Base-by-base conservation (phyloP, 2,113 vertebrate species). In the Lamprologus callipterus region DNA sequence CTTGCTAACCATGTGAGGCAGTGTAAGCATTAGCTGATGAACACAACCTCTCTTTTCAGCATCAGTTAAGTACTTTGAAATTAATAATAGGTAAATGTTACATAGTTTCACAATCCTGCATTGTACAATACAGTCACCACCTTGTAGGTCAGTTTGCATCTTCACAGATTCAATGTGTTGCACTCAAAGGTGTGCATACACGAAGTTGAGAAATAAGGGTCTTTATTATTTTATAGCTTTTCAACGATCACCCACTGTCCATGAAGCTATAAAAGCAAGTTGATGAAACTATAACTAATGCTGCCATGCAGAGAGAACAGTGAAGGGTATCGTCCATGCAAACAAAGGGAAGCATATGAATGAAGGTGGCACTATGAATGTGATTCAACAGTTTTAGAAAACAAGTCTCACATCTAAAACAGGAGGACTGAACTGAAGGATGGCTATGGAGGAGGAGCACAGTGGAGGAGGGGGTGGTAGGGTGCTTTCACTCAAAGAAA, bases 401-500 rank as follows among this genome's bases (percentile, higher is more conserved):
- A 58, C 11, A 14, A 16, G 83, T 82, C 83, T 87, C 88, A 90
- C 83, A 93, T 86, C 78, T 82, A 86, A 92, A 93, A 91, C 63
- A 94, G 84, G 89, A 19, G 86, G 75, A 90, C 23, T 86, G 82
- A 70, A 91, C 9, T 82, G 80, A 86, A 81, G 83, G 84, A 84
- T 55, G 63, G 84, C 85, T 49, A 70, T 21, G 54, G 80, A 87
- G 68, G 86, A 86, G 65, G 58, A 54, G 58, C 51, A 80, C 75
- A 8, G 51, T 5, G 21, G 51, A 79, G 35, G 87, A 23, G 47
- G 68, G 10, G 80, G 40, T 26, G 53, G 33, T 17, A 40, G 85
- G 82, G 84, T 9, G 5, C 88, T 85, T 92, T 89, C 87, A 90
- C 91, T 91, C 82, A 94, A 88, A 93, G 92, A 93, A 94, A 92